Percentiles rank a stretch among this genome's conserved stretches.
These are phyloP conservation scores for Euglossa dilemma DNA, from an alignment of 1,140 invertebrate species.

Conservation along the genomic window DNA sequence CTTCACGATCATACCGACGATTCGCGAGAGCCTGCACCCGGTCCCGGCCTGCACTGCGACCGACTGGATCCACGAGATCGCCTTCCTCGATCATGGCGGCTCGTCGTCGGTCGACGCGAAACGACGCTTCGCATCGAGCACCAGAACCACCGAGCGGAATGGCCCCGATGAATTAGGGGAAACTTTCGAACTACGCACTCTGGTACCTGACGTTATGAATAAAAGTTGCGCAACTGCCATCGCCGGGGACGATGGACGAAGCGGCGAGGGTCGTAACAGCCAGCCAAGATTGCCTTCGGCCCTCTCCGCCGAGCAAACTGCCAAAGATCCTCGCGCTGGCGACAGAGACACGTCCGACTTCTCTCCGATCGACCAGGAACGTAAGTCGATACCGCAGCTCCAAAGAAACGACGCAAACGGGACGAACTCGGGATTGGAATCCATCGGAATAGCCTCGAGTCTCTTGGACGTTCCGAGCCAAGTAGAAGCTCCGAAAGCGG, in stretches of 20 bases:
- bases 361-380: neutral
- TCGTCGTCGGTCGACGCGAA: conserved; percentile 27
- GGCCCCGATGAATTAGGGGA: neutral
- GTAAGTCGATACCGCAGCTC: neutral
- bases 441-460: neutral
- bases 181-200: conserved; percentile 15
- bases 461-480: neutral
- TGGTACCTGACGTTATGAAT: conserved; percentile 22
- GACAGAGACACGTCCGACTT: neutral
- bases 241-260: neutral
- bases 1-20: conserved; percentile 72
- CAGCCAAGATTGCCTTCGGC: conserved; percentile 10
- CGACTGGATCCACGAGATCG: conserved; percentile 51
- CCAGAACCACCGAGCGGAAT: neutral
- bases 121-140: conserved; percentile 35
- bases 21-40: conserved; percentile 48
- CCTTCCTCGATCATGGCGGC: conserved; percentile 39
- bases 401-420: neutral
- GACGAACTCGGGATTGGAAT: neutral
- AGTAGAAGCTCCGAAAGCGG: neutral
- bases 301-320: conserved; percentile 7
- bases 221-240: neutral
- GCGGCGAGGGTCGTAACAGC: neutral
- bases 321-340: neutral
- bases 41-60: neutral